These are phyloP conservation scores for Rhingia rostrata DNA, from an alignment of 2,888 invertebrate species.

Conservation along the genomic window DNA sequence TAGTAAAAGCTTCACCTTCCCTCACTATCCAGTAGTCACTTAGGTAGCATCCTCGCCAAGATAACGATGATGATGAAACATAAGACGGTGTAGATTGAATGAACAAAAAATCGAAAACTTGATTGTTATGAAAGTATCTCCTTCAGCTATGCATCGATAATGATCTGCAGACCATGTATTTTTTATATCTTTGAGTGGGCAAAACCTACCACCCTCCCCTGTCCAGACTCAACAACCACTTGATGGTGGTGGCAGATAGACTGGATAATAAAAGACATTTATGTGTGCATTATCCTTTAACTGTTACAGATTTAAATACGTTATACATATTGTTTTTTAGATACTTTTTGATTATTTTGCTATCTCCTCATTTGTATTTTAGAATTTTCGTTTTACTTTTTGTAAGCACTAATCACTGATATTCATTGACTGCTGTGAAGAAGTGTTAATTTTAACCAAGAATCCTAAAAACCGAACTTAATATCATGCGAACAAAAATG, in stretches of 20 bases:
- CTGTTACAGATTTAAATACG: conserved; percentile 32
- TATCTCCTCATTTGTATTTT: conserved; percentile 25
- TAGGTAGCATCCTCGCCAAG: not conserved
- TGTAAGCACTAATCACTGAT: conserved; percentile 36
- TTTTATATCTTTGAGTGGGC: conserved; percentile 3
- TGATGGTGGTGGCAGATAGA: not conserved
- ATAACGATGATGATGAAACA: conserved; percentile 26
- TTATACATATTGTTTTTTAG: conserved; percentile 1
- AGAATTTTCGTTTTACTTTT: conserved; percentile 19
- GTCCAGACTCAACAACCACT: not conserved
- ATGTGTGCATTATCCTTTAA: conserved; percentile 29
- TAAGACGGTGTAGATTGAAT: not conserved
- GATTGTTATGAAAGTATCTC: conserved; percentile 42
- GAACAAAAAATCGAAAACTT: conserved; percentile 26
- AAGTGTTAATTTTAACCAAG: conserved; percentile 27
- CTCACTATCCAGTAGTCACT: not conserved
- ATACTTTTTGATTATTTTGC: conserved; percentile 43
- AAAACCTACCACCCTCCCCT: not conserved
- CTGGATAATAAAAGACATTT: conserved; percentile 20
- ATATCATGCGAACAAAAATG: conserved; percentile 51
- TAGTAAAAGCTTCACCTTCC: too few species aligned
- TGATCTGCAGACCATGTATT: conserved; percentile 49
- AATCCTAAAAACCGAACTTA: conserved; percentile 35
- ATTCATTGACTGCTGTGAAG: conserved; percentile 13
- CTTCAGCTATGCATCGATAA: conserved; percentile 43